phyloP scores from a whole-genome alignment of 2,888 invertebrate genomes.

The Drosophila melanosoma region DNA sequence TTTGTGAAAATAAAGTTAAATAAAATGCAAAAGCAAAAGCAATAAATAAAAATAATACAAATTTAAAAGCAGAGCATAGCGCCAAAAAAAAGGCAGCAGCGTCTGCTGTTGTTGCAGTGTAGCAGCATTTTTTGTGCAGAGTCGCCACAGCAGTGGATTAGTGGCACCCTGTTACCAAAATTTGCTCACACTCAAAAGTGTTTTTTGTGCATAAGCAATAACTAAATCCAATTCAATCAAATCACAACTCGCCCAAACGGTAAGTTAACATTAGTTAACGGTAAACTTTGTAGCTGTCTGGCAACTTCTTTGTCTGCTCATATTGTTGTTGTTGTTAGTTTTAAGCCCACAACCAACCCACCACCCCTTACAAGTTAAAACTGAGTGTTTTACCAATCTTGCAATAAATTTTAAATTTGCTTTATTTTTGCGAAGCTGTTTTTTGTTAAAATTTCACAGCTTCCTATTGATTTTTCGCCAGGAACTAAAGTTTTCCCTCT shows the following conservation, averaged over 20 bases:
- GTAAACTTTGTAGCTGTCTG: constrained; percentile 57
- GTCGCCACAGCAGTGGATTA: constrained; percentile 84
- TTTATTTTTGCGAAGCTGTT: not conserved
- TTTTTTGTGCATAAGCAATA: constrained; percentile 36
- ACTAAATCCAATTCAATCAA: constrained; percentile 15
- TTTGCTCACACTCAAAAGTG: constrained; percentile 57
- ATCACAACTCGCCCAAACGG: constrained; percentile 34
- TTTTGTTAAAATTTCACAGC: constrained; percentile 38
- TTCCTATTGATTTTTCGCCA: constrained; percentile 70
- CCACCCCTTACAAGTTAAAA: not conserved
- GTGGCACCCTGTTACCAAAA: constrained; percentile 77
- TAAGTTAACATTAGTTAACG: constrained; percentile 42
- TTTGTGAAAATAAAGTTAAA: constrained; percentile 41
- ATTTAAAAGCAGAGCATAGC: constrained; percentile 64
- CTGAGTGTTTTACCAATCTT: not conserved
- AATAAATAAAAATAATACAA: constrained; percentile 47
- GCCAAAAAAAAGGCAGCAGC: constrained; percentile 54
- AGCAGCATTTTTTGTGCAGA: constrained; percentile 56
- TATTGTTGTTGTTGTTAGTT: constrained; percentile 27
- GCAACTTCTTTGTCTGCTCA: constrained; percentile 63
- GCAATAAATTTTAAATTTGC: not conserved
- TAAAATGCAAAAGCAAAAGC: constrained; percentile 61
- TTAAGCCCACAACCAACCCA: constrained; percentile 24
- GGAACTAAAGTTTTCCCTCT: constrained; percentile 51
- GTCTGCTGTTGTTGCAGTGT: constrained; percentile 49